Conservation (phyloP, 1,140 invertebrate species). For the Drosophila dunni region DNA sequence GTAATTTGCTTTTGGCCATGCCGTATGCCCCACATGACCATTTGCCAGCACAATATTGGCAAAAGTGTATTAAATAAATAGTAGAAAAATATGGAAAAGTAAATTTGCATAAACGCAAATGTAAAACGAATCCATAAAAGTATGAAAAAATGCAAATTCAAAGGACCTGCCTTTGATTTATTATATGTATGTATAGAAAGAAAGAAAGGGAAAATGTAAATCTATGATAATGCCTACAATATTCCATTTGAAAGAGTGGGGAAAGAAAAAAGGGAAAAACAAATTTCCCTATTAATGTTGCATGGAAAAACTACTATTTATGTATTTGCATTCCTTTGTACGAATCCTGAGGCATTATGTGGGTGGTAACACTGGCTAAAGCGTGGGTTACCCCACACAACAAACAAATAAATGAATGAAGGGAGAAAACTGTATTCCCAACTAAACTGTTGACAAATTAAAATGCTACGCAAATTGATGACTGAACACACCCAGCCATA, state of each 20-base stretch:
- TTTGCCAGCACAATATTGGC: neutral
- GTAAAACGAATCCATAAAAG: slow-evolving; percentile 13
- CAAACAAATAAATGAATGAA: slow-evolving; percentile 10
- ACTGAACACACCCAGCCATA: neutral
- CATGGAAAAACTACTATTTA: slow-evolving; percentile 38
- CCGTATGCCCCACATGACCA: slow-evolving; percentile 12
- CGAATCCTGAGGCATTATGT: slow-evolving; percentile 20
- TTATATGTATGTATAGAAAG: neutral
- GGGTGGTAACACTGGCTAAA: neutral
- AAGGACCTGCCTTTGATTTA: slow-evolving; percentile 24
- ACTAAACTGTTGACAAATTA: slow-evolving; percentile 40
- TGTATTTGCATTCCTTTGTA: slow-evolving; percentile 30
- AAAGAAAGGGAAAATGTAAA: slow-evolving; percentile 13
- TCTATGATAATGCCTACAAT: slow-evolving; percentile 19
- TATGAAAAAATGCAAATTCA: slow-evolving; percentile 26
- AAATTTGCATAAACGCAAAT: slow-evolving; percentile 68
- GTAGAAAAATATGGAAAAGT: slow-evolving; percentile 22
- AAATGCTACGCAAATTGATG: slow-evolving; percentile 35
- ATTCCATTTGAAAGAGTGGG: slow-evolving; percentile 20
- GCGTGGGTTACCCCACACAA: slow-evolving; percentile 6
- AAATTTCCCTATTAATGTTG: slow-evolving; percentile 28
- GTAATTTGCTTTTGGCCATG: neutral
- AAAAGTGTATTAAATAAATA: slow-evolving; percentile 29
- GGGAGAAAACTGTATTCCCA: slow-evolving; percentile 18
- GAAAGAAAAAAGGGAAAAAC: neutral